These are phyloP conservation scores for Cydia strobilella DNA, from an alignment of 1,140 invertebrate genomes.

Conservation along the genomic window DNA sequence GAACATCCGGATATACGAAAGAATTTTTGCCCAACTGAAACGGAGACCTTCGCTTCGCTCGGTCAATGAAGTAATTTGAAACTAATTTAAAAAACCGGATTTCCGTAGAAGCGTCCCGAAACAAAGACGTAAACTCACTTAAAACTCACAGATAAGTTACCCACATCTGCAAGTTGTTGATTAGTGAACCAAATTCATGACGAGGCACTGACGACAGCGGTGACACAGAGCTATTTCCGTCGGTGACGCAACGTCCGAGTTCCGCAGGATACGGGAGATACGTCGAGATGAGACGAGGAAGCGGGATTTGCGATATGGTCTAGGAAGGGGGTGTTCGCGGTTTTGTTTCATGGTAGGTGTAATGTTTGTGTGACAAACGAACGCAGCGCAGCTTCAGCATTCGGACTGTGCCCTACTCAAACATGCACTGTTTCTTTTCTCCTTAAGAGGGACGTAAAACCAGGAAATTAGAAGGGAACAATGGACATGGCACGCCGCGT, in stretches of 20 bases:
- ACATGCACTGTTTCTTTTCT: too few species aligned
- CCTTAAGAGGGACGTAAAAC: too few species aligned
- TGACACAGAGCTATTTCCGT: constrained; percentile 75
- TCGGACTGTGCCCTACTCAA: too few species aligned
- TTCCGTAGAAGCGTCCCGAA: background rate
- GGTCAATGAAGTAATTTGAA: background rate
- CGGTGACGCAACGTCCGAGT: constrained; percentile 72
- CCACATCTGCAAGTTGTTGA: constrained; percentile 39
- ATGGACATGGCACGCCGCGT: too few species aligned
- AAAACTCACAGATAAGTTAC: constrained; percentile 8
- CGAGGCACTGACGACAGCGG: constrained; percentile 60
- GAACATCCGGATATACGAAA: too few species aligned
- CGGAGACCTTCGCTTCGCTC: too few species aligned
- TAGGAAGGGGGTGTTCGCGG: constrained; percentile 29
- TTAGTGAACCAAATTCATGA: constrained; percentile 34
- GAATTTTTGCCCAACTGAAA: too few species aligned
- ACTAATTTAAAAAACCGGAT: background rate
- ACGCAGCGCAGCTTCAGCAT: background rate
- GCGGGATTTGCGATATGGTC: constrained; percentile 59
- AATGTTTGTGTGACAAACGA: background rate
- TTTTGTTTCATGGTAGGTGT: background rate
- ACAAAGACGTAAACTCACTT: background rate
- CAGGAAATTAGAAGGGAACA: too few species aligned
- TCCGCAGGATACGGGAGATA: constrained; percentile 62
- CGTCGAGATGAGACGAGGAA: constrained; percentile 67